phyloP scores from a whole-genome alignment of 2,113 vertebrate species.

The Paratilapia polleni region DNA sequence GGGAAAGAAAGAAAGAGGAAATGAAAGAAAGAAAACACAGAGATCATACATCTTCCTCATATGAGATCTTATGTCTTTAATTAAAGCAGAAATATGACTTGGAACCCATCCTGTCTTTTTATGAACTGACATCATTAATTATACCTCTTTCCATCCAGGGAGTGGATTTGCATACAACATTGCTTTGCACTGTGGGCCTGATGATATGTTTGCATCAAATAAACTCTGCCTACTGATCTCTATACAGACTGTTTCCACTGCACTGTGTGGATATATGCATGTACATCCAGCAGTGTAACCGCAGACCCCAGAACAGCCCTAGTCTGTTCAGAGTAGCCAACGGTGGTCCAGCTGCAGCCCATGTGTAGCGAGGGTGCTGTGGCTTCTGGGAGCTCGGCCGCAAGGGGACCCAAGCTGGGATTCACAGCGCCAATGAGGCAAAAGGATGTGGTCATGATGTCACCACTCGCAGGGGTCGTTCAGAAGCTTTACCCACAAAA shows the following conservation, averaged over 20 bases:
- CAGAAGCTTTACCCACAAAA: slow-evolving; percentile 75
- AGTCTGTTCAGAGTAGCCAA: slow-evolving; percentile 69
- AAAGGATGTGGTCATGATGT: slow-evolving; percentile 83
- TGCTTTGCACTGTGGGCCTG: slow-evolving; percentile 71
- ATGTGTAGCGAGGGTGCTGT: slow-evolving; percentile 79
- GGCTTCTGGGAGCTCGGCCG: slow-evolving; percentile 77
- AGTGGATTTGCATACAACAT: slow-evolving; percentile 81
- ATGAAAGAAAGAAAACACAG: slow-evolving; percentile 61
- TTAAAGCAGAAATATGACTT: slow-evolving; percentile 72
- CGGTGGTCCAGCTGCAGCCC: slow-evolving; percentile 82
- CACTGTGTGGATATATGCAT: slow-evolving; percentile 66
- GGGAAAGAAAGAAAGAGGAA: slow-evolving; percentile 23
- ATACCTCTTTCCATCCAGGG: slow-evolving; percentile 73
- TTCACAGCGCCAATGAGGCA: slow-evolving; percentile 67
- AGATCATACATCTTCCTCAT: slow-evolving; percentile 71
- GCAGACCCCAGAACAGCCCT: slow-evolving; percentile 63
- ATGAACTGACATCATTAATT: slow-evolving; percentile 79
- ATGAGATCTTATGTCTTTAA: slow-evolving; percentile 72
- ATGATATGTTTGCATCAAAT: slow-evolving; percentile 82
- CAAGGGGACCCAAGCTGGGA: slow-evolving; percentile 71
- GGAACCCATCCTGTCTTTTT: slow-evolving; percentile 70
- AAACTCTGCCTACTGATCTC: slow-evolving; percentile 82
- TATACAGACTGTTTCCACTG: slow-evolving; percentile 74
- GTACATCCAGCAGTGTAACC: slow-evolving; percentile 65
- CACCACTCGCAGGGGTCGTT: slow-evolving; percentile 74